Base-by-base conservation (phyloP, 2,888 invertebrate genomes). In the Parnassius glacialis region DNA sequence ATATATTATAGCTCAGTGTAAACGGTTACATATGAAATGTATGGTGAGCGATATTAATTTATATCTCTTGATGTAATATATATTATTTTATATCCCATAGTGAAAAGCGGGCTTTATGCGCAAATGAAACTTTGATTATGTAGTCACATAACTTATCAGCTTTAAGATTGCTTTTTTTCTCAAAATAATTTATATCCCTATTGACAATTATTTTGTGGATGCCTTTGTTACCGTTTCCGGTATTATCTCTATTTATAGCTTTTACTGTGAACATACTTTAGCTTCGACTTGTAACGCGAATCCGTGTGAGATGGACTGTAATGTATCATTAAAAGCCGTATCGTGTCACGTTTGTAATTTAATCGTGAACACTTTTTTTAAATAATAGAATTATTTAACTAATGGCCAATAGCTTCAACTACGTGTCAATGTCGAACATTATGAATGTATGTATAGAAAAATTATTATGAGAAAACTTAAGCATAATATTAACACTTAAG, bases 321-420 rank as follows among this genome's bases (percentile, higher is more conserved):
- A 63, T 63, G 59, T 59, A 63, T 63, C 62, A 63, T 63, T 63
- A 63, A 59, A 47, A 59, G 59, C 55, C 44, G 47, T 53, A 20
- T 45, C 55, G 52, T 63, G 62, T 63, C 59, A 59, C 62, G 58
- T 20, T 50, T n/a, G 12, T 9, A 48, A 11, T 55, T 42, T 42
- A 52, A 42, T 16, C 51, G 45, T 51, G 61, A 45, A 58, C 51
- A 42, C 44, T 42, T 62, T 62, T 62, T 55, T 41, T 51, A 47
- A 51, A 54, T 52, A 62, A 62, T 54, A 59, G 51, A 53, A 20
- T 25, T 51, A n/a, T 52, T 52, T 59, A 47, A 20, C 44, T 55
- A 43, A 55, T 45, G 13, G 41, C 51, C 3, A 5, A 48, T 50
- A 43, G 7, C 44, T 12, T 52, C 47, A 41, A 45, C 10, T 43